A percentile compares a stretch with the other conserved stretches of the same genome.
phyloP scores from a whole-genome alignment of 2,888 invertebrate species.

The Synergus laeviventris region DNA sequence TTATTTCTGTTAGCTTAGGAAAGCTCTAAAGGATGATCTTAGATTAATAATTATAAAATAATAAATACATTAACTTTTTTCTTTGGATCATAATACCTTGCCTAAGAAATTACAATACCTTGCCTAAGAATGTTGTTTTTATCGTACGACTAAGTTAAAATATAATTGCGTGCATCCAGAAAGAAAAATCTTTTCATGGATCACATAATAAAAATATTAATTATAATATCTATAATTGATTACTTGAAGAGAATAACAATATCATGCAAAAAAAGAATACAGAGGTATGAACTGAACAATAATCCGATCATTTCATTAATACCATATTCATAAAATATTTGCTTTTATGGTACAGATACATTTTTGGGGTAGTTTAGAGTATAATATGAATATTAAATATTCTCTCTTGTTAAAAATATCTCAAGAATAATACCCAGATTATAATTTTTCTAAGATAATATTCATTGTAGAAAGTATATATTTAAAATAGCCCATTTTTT shows the following conservation, averaged over 20 bases:
- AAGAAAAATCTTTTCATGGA: background rate
- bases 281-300: conserved; percentile 2
- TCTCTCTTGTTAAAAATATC: background rate
- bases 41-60: background rate
- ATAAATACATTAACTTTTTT: conserved; percentile 10
- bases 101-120: conserved; percentile 36
- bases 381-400: background rate
- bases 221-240: conserved; percentile 2
- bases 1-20: background rate
- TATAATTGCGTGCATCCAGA: background rate
- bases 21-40: background rate
- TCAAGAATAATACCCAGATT: background rate
- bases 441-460: background rate
- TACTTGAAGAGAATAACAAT: conserved; percentile 8
- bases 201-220: background rate
- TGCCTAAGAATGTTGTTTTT: background rate
- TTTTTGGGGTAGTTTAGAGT: background rate
- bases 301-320: background rate
- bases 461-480: background rate
- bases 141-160: conserved; percentile 13
- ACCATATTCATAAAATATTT: conserved; percentile 14
- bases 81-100: conserved; percentile 35
- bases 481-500: background rate
- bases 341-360: background rate
- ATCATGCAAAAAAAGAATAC: conserved; percentile 7